Base-by-base conservation (phyloP, 2,797 vertebrate species). In the Parauchenoglanis ngamensis region DNA sequence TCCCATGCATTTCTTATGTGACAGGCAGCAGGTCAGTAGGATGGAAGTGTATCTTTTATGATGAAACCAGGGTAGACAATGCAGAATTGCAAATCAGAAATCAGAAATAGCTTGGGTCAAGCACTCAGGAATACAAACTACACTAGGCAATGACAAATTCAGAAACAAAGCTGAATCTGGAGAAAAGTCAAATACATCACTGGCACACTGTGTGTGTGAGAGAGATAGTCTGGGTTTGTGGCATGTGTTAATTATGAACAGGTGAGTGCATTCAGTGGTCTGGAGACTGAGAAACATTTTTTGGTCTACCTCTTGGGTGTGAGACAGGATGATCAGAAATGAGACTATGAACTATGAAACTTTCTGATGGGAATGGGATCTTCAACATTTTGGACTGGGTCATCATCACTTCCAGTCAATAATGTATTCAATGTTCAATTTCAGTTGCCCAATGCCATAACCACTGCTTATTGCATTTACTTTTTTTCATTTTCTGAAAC, bases 1-100 rank as follows among this genome's bases (percentile, higher is more conserved):
- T 49, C 75, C 44, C 35, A 40, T 63, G 40, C n/a, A 56, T 63
- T 87, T 40, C 11, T 84, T 81, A 10, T 68, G 40, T 73, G 73
- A 57, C 28, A 21, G 76, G 40, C 17, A 80, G 61, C 56, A 15
- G 31, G 7, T n/a, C 44, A 35, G 56, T 40, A 25, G 35, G 56
- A 61, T 44, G 31, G 31, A 44, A 25, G 56, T 61, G 35, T 5
- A 7, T 61, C 7, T 49, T 75, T 76, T 79, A 35, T 79, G 1
- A 57, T 78, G 54, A 79, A 79, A 40, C 10, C 52, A 56, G 76
- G 28, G 21, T n/a, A 78, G 25, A 78, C 54, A 57, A 59, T 57
- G 28, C 10, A 35, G 31, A 35, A 79, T 10, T 8, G 28, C 28
- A 59, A 57, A 79, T 59, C 77, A 79, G 77, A 79, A 57, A 79